Conservation (phyloP, 2,797 vertebrate species). For the Micropoecilia bifurca region DNA sequence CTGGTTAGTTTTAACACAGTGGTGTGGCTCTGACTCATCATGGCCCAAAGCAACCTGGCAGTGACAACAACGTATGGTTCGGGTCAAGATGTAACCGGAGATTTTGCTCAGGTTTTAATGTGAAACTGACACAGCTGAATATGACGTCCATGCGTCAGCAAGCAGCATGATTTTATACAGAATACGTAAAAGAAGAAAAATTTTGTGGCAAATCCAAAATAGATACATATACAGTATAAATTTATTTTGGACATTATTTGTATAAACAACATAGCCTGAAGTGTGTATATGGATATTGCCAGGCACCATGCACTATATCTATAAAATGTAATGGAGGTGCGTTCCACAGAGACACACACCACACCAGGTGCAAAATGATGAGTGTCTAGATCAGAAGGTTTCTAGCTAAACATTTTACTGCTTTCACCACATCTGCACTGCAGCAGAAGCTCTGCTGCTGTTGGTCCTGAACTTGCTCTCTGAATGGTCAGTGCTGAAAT, state of each 20-base stretch:
- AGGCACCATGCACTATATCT: background rate
- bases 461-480: conserved; percentile 26
- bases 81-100: conserved; percentile 26
- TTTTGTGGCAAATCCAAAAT: background rate
- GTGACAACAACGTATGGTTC: conserved; percentile 46
- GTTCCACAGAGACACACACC: conserved; percentile 2
- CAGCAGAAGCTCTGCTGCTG: conserved; percentile 22
- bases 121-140: conserved; percentile 6
- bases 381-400: conserved; percentile 27
- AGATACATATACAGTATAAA: background rate
- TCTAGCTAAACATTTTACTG: conserved; percentile 28
- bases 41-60: conserved; percentile 40
- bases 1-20: conserved; percentile 64
- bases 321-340: conserved; percentile 2
- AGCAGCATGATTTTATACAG: conserved; percentile 11
- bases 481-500: conserved; percentile 12
- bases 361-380: conserved; percentile 9
- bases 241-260: conserved; percentile 13
- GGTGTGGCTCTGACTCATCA: conserved; percentile 53
- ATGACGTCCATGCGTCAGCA: conserved; percentile 8
- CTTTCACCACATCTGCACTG: conserved; percentile 23
- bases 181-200: background rate
- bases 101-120: conserved; percentile 37
- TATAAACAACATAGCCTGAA: conserved; percentile 10
- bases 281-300: background rate